Evolutionary conservation across 2,797 vertebrate genomes (phyloP), one percentile per base, ranked within the genome.

Genomic region (Pampus argenteus): DNA sequence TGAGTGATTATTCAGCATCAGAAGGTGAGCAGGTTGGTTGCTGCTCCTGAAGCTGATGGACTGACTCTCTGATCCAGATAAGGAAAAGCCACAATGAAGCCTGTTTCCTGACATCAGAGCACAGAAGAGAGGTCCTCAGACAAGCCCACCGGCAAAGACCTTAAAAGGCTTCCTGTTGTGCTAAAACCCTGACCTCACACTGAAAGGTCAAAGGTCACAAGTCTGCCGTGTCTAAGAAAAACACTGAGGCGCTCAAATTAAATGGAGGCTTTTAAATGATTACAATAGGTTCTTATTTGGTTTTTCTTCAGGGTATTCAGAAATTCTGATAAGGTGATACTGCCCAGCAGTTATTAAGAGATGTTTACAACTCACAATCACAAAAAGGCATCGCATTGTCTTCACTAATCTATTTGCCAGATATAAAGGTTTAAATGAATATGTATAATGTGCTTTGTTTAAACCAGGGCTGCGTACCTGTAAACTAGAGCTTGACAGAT

Each of bases 1-100:
- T 48, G 48, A 63, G 58, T 60, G 68, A 85, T 85, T 88, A 82
- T 65, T 74, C 78, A 47, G 42, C 61, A 57, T 34, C 71, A 81
- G 84, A 84, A 83, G 52, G 13, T 50, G 60, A 73, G 31, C 51
- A 0, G 31, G 40, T 61, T 72, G 72, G 69, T 45, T 62, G 63
- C 34, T 42, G 58, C 58, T 56, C 66, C 52, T 54, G 6, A 65
- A 60, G 78, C 65, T 54, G 74, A 68, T 50, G 59, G 36, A 26
- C 73, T 54, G 56, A 20, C 59, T 62, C 74, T 45, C 71, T 49
- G 56, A 66, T 87, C 48, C 69, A 74, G 66, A 88, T 74, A 82
- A 84, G 69, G 6, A 56, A 29, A 29, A 75, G 56, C 40, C 40
- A 64, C 49, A 49, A 48, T 79, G 42, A 31, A 66, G 31, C 28